Percentiles rank a stretch among this genome's conserved stretches.
Evolutionary conservation across 2,113 vertebrate species (phyloP).

Genomic region (Coturnix japonica): DNA sequence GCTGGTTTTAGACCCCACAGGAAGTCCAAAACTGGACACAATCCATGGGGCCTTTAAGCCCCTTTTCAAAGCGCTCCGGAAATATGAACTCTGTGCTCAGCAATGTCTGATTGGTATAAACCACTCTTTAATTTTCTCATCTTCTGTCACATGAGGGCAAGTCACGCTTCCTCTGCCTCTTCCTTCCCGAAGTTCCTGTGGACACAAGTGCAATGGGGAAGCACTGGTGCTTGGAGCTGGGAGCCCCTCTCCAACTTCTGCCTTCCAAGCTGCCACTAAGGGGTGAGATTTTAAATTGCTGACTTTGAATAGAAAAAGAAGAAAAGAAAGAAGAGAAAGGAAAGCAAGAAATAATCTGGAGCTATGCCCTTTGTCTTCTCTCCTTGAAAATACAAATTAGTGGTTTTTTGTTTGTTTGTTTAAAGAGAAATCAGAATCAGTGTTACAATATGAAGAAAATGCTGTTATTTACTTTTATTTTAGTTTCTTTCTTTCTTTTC

Average conservation of each 20-base stretch:
- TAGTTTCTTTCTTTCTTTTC: background rate
- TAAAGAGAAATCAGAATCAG: background rate
- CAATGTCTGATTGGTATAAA: background rate
- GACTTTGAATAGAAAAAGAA: background rate
- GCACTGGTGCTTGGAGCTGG: background rate
- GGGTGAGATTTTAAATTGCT: background rate
- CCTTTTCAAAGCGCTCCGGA: background rate
- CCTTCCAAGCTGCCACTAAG: background rate
- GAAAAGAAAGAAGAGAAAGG: conserved; percentile 21
- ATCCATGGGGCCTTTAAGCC: background rate
- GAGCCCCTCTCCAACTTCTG: background rate
- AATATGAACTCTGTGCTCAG: background rate
- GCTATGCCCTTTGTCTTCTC: background rate
- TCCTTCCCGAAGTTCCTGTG: background rate
- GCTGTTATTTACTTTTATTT: background rate
- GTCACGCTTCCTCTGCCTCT: background rate
- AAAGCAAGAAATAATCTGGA: background rate
- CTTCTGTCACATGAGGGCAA: background rate
- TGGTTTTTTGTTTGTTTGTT: background rate
- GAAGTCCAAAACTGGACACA: background rate
- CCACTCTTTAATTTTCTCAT: background rate
- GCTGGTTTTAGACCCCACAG: background rate
- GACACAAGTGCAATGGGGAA: background rate
- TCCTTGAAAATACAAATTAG: background rate
- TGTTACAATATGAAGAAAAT: background rate